phyloP scores from a whole-genome alignment of 2,797 vertebrate genomes.

The Scolopax bukidnonensis region DNA sequence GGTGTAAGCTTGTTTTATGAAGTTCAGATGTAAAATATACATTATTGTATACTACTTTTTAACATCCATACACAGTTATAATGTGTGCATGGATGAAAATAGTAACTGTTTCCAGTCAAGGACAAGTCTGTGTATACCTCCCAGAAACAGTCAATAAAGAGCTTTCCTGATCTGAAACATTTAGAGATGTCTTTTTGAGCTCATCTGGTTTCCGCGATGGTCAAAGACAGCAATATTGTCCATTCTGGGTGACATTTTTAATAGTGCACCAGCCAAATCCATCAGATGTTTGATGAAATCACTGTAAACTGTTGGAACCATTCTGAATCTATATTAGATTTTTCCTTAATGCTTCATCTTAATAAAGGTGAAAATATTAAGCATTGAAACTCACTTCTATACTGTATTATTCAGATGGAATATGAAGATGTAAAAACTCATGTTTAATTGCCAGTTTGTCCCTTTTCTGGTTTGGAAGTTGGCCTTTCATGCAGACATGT shows the following conservation, averaged over 20 bases:
- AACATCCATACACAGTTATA: neutral
- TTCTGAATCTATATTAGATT: neutral
- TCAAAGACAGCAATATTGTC: neutral
- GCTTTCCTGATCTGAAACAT: neutral
- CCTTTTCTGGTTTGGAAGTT: neutral
- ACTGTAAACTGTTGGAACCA: neutral
- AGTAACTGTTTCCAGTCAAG: neutral
- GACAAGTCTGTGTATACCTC: neutral
- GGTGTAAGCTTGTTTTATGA: neutral
- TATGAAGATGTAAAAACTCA: neutral
- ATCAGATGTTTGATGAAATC: neutral
- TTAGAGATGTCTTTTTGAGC: neutral
- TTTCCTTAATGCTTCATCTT: neutral
- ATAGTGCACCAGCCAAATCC: neutral
- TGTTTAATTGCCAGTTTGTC: neutral
- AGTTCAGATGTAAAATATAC: neutral
- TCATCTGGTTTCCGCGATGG: neutral
- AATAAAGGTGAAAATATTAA: neutral
- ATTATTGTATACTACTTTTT: neutral
- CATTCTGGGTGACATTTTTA: neutral
- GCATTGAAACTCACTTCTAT: neutral
- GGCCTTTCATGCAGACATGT: neutral
- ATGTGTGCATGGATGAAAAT: neutral
- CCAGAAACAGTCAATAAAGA: neutral
- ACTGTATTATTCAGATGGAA: neutral